These are phyloP conservation scores for Cassiopea andromeda DNA, from an alignment of 30 jellyfish, hydroid and myxozoan genomes.

Conservation along the genomic window DNA sequence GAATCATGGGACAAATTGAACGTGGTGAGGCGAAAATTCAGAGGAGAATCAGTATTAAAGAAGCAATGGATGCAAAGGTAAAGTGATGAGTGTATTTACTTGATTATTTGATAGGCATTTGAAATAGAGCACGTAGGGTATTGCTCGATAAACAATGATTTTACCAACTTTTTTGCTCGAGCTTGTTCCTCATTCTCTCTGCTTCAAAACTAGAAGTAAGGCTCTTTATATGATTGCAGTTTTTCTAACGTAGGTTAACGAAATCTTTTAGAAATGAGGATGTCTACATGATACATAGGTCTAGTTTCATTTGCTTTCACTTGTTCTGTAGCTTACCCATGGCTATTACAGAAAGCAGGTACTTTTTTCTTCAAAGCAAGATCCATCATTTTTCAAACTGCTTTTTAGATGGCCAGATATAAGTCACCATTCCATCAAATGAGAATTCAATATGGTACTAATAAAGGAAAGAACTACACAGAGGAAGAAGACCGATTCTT, in stretches of 20 bases:
- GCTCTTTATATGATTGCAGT: no score
- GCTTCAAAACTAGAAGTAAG: no score
- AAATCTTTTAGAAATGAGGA: no score
- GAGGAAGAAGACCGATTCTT: constrained; percentile 98
- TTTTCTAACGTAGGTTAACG: no score
- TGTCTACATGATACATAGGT: no score
- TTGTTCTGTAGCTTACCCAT: not conserved
- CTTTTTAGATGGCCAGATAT: constrained; percentile 87
- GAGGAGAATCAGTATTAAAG: constrained; percentile 91
- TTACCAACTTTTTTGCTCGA: no score
- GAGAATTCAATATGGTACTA: constrained; percentile 96
- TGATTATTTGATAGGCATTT: no score
- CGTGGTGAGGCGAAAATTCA: constrained; percentile 99
- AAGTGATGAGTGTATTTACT: no score
- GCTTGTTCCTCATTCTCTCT: no score
- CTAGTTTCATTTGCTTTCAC: no score
- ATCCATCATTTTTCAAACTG: not conserved
- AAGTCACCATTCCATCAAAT: constrained; percentile 97
- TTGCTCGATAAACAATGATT: no score
- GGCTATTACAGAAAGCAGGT: not conserved
- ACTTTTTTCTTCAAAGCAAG: not conserved
- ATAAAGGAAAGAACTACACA: constrained; percentile 97
- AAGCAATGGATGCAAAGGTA: constrained; percentile 99
- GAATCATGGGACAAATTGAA: constrained; percentile 94
- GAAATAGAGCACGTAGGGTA: no score